Conservation (phyloP, 2,888 invertebrate species). For the Callosobruchus maculatus region DNA sequence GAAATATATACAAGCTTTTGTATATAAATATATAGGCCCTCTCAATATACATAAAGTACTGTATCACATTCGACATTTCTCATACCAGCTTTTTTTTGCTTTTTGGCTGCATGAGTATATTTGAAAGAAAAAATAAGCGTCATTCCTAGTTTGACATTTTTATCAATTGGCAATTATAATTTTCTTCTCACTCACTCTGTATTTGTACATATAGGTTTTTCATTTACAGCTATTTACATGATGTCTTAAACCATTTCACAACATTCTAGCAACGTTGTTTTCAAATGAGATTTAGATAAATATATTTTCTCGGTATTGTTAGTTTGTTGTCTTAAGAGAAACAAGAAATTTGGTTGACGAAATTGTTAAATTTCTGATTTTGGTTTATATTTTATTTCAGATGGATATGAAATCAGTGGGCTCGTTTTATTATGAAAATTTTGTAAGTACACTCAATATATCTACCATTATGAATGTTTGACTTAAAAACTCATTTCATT, state of each 20-base stretch:
- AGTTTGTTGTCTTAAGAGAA: not conserved
- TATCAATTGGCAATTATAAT: not conserved
- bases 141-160: not conserved
- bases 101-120: not conserved
- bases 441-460: constrained; percentile 72
- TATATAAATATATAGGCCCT: not conserved
- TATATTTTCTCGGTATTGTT: constrained; percentile 14
- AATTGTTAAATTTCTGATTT: not conserved
- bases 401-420: constrained; percentile 96
- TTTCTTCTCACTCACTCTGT: constrained; percentile 7
- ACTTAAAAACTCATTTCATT: not conserved
- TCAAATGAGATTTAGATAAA: constrained; percentile 39
- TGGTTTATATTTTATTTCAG: constrained; percentile 60
- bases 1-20: not conserved
- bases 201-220: not conserved
- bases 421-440: constrained; percentile 94
- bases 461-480: not conserved
- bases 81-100: not conserved
- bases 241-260: constrained; percentile 42
- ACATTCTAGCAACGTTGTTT: constrained; percentile 52
- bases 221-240: not conserved
- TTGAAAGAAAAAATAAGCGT: too few species aligned
- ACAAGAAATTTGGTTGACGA: not conserved
- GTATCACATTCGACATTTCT: not conserved
- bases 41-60: not conserved